Evolutionary conservation across 2,797 vertebrate species (phyloP), one percentile per base, ranked within the genome.

Genomic region (Falco rusticolus): DNA sequence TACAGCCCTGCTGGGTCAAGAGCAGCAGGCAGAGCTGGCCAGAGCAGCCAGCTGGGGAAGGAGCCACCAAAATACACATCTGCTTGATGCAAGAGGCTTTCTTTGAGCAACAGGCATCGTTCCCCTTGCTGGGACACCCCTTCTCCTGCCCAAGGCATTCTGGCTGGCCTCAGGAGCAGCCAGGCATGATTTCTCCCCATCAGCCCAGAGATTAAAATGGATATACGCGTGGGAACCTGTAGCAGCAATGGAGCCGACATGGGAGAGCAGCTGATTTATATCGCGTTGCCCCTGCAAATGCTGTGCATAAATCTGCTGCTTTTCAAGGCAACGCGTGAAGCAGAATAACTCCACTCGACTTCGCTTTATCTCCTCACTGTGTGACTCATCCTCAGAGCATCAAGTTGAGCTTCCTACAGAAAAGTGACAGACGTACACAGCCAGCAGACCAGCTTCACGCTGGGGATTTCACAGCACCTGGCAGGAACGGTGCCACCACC

Each of bases 401-500:
- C 1, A 7, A 51, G 43, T 6, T 66, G 70, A 83, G 61, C 34
- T 78, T 20, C 13, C 61, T 7, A 8, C 0, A 10, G 63, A 5
- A 19, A 24, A 47, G 39, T 16, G 74, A 26, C 0, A 24, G 87
- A 20, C 28, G 77, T 1, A 18, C n/a, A 2, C 0, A 11, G 39
- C 19, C 71, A 28, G 74, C 2, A 7, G 65, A 2, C 26, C 5
- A 31, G 11, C 20, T 34, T 9, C 14, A 11, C 56, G 17, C 2
- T 1, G 1, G 53, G 77, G 29, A 29, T 13, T 19, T 33, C 78
- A 43, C 39, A 14, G 60, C 1, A 0, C 34, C 47, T 0, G 0
- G 48, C 16, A 10, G 45, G 26, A 41, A 28, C 0, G 0, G 34
- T 13, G 69, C n/a, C 61, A 16, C 61, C 31, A 0, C 47, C 50